Conservation (phyloP, 2,797 vertebrate genomes). For the Sternotherus odoratus region DNA sequence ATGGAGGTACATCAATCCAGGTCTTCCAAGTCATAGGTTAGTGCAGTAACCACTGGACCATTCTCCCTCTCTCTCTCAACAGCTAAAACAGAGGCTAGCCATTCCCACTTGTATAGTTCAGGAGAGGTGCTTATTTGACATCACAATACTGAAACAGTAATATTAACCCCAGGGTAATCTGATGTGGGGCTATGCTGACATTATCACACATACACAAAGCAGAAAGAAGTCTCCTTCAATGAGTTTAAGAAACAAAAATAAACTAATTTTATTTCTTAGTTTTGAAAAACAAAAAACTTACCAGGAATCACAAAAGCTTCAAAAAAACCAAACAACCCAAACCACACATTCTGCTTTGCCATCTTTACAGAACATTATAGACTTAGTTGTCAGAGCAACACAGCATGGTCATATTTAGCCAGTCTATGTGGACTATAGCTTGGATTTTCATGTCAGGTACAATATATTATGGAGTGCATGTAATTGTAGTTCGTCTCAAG, state of each 20-base stretch:
- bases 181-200: background rate
- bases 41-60: background rate
- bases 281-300: slow-evolving; percentile 64
- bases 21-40: background rate
- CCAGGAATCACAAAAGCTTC: slow-evolving; percentile 7
- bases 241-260: background rate
- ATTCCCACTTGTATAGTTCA: background rate
- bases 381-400: slow-evolving; percentile 28
- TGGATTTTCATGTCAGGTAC: background rate
- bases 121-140: too few species aligned
- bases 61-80: background rate
- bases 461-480: background rate
- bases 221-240: background rate
- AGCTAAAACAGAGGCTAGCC: background rate
- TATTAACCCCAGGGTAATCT: background rate
- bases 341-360: background rate
- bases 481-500: background rate
- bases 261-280: slow-evolving; percentile 47
- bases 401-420: background rate
- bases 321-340: background rate
- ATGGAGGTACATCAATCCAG: background rate
- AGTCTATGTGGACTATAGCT: background rate
- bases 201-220: background rate
- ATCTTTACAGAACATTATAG: slow-evolving; percentile 11
- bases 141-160: background rate